Percentiles rank a stretch among this genome's conserved stretches.
Conservation (phyloP, 2,888 invertebrate genomes). For the Aspidiotus rigidus region DNA sequence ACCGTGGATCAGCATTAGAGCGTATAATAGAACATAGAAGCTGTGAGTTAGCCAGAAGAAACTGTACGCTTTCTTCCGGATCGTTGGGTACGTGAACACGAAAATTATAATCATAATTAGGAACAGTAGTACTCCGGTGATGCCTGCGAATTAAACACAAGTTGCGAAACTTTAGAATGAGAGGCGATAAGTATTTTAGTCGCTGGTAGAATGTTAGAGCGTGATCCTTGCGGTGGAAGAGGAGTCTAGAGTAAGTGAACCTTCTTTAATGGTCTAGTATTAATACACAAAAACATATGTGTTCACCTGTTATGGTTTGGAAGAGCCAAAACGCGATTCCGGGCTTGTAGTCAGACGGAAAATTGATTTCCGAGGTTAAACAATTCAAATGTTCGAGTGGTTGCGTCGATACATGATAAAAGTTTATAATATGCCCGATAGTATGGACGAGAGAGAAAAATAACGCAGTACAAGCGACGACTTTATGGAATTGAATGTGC, state of each 20-base stretch:
- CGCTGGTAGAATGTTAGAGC: too few species aligned
- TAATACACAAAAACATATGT: too few species aligned
- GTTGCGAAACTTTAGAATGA: too few species aligned
- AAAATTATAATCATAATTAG: constrained; percentile 89
- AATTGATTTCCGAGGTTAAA: constrained; percentile 85
- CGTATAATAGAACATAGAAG: constrained; percentile 75
- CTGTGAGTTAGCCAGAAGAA: constrained; percentile 94
- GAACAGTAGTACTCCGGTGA: constrained; percentile 79
- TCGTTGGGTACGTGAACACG: constrained; percentile 89
- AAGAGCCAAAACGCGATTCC: constrained; percentile 94
- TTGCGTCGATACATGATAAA: constrained; percentile 94
- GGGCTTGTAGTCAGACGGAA: constrained; percentile 86
- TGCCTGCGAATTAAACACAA: constrained; percentile 48
- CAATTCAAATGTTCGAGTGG: constrained; percentile 85
- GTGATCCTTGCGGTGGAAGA: too few species aligned
- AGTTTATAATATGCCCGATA: constrained; percentile 91
- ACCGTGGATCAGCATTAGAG: constrained; percentile 79
- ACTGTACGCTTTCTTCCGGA: constrained; percentile 85
- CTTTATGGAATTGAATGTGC: constrained; percentile 94
- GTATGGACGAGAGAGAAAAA: constrained; percentile 89
- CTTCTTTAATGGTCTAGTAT: too few species aligned
- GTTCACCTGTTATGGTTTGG: constrained; percentile 81
- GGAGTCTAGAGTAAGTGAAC: too few species aligned
- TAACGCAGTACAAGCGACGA: constrained; percentile 86
- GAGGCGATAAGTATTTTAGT: too few species aligned